Conservation (phyloP, 2,113 vertebrate genomes). For the Cheilinus undulatus region DNA sequence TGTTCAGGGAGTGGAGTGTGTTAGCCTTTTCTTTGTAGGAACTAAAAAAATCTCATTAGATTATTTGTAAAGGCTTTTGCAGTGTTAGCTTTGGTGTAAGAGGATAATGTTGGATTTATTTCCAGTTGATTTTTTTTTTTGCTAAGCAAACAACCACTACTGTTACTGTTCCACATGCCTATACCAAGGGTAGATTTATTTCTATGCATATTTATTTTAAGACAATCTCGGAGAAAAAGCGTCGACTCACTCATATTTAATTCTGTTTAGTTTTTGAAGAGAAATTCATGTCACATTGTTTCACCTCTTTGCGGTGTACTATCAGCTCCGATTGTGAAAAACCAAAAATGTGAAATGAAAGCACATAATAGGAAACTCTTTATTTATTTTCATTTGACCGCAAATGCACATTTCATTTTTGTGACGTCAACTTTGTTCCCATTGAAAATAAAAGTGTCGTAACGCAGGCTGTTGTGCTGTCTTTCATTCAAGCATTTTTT, state of each 20-base stretch:
- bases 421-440: constrained; percentile 69
- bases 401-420: constrained; percentile 66
- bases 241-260: constrained; percentile 15
- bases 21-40: constrained; percentile 62
- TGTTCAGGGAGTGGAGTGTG: constrained; percentile 73
- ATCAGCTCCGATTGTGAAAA: constrained; percentile 55
- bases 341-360: constrained; percentile 54
- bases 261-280: constrained; percentile 25
- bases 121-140: constrained; percentile 38
- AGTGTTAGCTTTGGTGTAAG: constrained; percentile 46
- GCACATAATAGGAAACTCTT: constrained; percentile 41
- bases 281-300: constrained; percentile 15
- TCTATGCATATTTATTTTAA: constrained; percentile 63
- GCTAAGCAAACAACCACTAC: constrained; percentile 23
- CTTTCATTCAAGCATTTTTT: too few species aligned
- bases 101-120: constrained; percentile 51
- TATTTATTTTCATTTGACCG: constrained; percentile 34
- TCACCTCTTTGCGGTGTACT: constrained; percentile 60
- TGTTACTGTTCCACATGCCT: constrained; percentile 38
- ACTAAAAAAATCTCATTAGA: constrained; percentile 62
- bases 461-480: constrained; percentile 10
- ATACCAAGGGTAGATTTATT: constrained; percentile 30
- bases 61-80: constrained; percentile 69
- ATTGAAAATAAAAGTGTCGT: constrained; percentile 78
- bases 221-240: constrained; percentile 57